Evolutionary conservation across 2,888 invertebrate genomes (phyloP).

Genomic region (Lasioglossum vierecki): DNA sequence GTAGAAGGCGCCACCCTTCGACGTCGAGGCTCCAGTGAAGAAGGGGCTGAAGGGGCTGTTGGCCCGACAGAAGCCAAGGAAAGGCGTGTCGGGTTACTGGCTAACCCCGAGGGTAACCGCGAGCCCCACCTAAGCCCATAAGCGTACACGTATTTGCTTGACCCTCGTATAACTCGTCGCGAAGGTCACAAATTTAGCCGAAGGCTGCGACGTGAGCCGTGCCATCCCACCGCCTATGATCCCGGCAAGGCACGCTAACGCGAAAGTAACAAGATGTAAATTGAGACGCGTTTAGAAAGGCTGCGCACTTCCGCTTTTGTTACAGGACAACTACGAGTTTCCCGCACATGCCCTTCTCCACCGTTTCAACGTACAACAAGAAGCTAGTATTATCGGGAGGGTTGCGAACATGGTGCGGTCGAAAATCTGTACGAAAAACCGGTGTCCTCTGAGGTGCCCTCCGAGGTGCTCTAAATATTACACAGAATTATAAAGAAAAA

Average conservation of each 20-base stretch:
- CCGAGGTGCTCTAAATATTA: no score
- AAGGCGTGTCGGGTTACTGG: constrained; percentile 82
- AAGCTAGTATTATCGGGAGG: background rate
- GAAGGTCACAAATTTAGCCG: constrained; percentile 63
- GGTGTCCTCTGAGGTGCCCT: no score
- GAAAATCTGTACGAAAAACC: no score
- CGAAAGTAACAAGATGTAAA: constrained; percentile 57
- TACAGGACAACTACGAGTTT: background rate
- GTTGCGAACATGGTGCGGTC: background rate
- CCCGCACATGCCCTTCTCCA: background rate
- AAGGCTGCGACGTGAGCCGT: constrained; percentile 43
- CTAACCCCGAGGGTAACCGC: constrained; percentile 81
- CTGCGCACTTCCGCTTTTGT: constrained; percentile 27
- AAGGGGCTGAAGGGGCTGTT: constrained; percentile 79
- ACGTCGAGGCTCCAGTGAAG: constrained; percentile 62
- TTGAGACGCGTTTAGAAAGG: constrained; percentile 55
- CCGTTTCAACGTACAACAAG: no score
- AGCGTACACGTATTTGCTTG: constrained; percentile 73
- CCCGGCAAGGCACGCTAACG: constrained; percentile 32
- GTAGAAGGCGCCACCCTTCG: constrained; percentile 77
- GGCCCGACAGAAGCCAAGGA: constrained; percentile 84
- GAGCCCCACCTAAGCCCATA: constrained; percentile 77
- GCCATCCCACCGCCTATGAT: constrained; percentile 46
- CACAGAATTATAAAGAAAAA: no score
- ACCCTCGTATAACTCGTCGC: constrained; percentile 66